Base-by-base conservation (phyloP, 2,797 vertebrate genomes). In the Miichthys miiuy region DNA sequence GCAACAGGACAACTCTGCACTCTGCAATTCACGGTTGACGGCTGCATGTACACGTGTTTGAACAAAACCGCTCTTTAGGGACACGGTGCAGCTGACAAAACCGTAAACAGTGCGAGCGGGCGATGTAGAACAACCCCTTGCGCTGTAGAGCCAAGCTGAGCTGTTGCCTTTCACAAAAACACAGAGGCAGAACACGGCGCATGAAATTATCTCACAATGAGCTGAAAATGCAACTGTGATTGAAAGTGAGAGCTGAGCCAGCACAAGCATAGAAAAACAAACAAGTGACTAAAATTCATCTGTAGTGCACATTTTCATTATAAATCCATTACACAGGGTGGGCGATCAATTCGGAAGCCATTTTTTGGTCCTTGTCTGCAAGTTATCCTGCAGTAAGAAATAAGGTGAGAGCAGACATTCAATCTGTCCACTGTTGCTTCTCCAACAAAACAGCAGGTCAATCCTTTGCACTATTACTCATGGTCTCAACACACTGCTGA, bases 51-150 rank as follows among this genome's bases (percentile, higher is more conserved):
- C 47, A 82, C 27, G 2, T 48, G 30, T 81, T 81, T 62, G 55
- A 76, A 58, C 44, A 72, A 65, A 77, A 60, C 68, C 60, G 55
- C 58, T 76, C 58, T 76, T 81, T 44, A 21, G 70, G 64, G 60
- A 67, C 50, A 52, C 0, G n/a, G 34, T 57, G 76, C 80, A 72
- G 69, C 76, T 66, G 69, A 81, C 80, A 83, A 81, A 84, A 82
- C 65, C 79, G 44, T 50, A 74, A 61, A 68, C 25, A 30, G 6
- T 42, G 56, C 27, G 63, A 70, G 63, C 27, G 7, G 76, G 57
- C 46, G 58, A 75, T 69, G 83, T 13, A 20, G 52, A 54, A 50
- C 72, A 72, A 74, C 44, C 14, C 41, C 57, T 41, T 34, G 44
- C 38, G 30, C 20, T 30, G 58, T 4, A 38, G 52, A 75, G 48